Base-by-base conservation (phyloP, 2,797 vertebrate species). In the Syndactyla subalaris region DNA sequence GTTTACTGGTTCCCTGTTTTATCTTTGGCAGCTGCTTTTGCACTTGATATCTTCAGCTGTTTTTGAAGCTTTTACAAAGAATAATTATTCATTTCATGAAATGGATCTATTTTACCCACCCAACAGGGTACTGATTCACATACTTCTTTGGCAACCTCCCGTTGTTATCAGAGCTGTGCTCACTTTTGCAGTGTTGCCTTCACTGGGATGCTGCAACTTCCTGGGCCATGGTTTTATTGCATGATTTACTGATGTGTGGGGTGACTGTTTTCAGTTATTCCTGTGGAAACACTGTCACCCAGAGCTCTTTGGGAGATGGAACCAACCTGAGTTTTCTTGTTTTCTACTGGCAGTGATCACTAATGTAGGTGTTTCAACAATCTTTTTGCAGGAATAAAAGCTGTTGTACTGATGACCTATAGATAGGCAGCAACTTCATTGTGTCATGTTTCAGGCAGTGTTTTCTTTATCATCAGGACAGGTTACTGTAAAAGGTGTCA, bases 1-100 rank as follows among this genome's bases (percentile, higher is more conserved):
- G 97, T 97, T 96, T 97, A 96, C 97, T 89, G 87, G 82, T 91
- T 93, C 91, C 51, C 92, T 94, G 93, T 97, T 98, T 97, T 96
- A 95, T 98, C 96, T 97, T 93, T 98, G 97, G 96, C 96, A 92
- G 78, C 93, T 93, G 92, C 83, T 92, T 89, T 94, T 90, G 66
- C 92, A 81, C 80, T 96, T 96, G 94, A 93, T 96, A 89, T 83
- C 84, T 96, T 97, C 92, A 95, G 91, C 92, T 92, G 79, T 48
- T 95, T 97, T 94, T 96, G 93, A 97, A 94, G 86, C 78, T 93
- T 96, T 86, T 97, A 85, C 91, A 95, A 76, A 95, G 96, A 95
- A 91, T 96, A 93, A 93, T 88, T 91, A 88, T 91, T 95, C 83
- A 77, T 95, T 94, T 92, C 62, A 73, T 95, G 81, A 92, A 89